A percentile compares a stretch with the other conserved stretches of the same genome.
Evolutionary conservation across 2,113 vertebrate species (phyloP).

Genomic region (Danionella cerebrum): DNA sequence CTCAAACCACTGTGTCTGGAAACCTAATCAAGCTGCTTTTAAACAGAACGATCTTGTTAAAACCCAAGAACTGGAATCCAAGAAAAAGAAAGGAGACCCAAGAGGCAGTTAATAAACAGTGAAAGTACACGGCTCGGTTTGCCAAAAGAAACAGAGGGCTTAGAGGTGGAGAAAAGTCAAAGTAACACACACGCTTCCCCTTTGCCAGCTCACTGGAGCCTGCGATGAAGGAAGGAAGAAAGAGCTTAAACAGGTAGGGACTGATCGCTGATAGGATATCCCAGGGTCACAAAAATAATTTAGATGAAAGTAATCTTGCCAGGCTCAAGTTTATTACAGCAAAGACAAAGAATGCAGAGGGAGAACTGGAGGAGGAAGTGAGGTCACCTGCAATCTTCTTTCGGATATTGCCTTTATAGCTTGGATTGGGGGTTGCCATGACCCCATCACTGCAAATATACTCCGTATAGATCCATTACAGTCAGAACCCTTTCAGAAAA

Average conservation of each 20-base stretch:
- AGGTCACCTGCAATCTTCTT: background rate
- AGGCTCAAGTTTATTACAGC: slow-evolving; percentile 12
- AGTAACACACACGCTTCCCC: slow-evolving; percentile 15
- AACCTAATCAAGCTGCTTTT: slow-evolving; percentile 29
- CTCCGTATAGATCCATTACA: background rate
- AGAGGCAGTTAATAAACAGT: slow-evolving; percentile 37
- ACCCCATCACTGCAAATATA: background rate
- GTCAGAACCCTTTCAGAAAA: too few relatives aligned
- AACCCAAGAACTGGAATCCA: slow-evolving; percentile 25
- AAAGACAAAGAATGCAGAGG: background rate
- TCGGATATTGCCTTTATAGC: background rate
- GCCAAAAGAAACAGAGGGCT: slow-evolving; percentile 38
- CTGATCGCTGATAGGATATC: slow-evolving; percentile 32
- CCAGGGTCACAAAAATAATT: slow-evolving; percentile 26
- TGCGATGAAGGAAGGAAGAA: background rate
- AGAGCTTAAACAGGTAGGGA: slow-evolving; percentile 31
- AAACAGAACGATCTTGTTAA: slow-evolving; percentile 33
- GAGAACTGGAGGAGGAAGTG: background rate
- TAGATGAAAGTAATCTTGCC: slow-evolving; percentile 31
- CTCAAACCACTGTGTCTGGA: background rate
- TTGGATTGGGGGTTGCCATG: background rate
- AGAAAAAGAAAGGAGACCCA: slow-evolving; percentile 35
- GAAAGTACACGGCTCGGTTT: slow-evolving; percentile 13
- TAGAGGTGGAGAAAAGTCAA: slow-evolving; percentile 24
- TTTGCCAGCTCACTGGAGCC: slow-evolving; percentile 21